phyloP scores from a whole-genome alignment of 1,140 invertebrate genomes.

The Drosophila paulistorum region DNA sequence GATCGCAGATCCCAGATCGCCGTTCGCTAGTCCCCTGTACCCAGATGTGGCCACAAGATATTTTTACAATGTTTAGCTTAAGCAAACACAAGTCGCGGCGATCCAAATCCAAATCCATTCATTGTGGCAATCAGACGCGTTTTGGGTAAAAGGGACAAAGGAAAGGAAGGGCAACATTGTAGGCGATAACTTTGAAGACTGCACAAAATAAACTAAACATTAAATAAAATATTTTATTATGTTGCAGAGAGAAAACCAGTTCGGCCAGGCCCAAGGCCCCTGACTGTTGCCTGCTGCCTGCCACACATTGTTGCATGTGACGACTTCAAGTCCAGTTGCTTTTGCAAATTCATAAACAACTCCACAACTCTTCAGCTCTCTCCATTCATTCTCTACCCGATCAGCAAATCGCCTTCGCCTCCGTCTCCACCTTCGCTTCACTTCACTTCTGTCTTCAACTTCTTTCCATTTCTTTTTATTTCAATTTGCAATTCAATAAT shows the following conservation, averaged over 20 bases:
- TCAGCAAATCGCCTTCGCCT: neutral
- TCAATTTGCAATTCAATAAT: conserved; percentile 80
- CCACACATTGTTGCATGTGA: conserved; percentile 70
- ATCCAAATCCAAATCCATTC: conserved; percentile 27
- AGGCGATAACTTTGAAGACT: conserved; percentile 68
- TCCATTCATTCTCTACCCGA: conserved; percentile 10
- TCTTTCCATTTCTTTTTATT: conserved; percentile 59
- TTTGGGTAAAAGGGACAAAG: conserved; percentile 25
- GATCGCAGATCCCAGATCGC: conserved; percentile 50
- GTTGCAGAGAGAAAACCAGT: conserved; percentile 69
- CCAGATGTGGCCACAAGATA: conserved; percentile 59
- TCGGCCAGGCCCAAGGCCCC: conserved; percentile 31
- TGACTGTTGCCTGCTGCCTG: conserved; percentile 45
- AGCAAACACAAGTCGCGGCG: conserved; percentile 58
- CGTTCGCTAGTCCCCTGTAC: neutral
- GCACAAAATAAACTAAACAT: conserved; percentile 78
- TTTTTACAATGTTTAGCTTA: conserved; percentile 80
- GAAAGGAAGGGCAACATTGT: conserved; percentile 56
- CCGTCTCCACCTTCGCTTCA: conserved; percentile 10
- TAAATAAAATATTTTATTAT: conserved; percentile 83
- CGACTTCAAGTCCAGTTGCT: conserved; percentile 55
- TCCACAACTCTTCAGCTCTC: conserved; percentile 34
- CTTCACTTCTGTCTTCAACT: conserved; percentile 16
- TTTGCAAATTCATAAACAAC: conserved; percentile 73
- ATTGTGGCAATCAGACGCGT: too few species aligned